These are phyloP conservation scores for Beris morrisii DNA, from an alignment of 2,888 invertebrate genomes.

Conservation along the genomic window DNA sequence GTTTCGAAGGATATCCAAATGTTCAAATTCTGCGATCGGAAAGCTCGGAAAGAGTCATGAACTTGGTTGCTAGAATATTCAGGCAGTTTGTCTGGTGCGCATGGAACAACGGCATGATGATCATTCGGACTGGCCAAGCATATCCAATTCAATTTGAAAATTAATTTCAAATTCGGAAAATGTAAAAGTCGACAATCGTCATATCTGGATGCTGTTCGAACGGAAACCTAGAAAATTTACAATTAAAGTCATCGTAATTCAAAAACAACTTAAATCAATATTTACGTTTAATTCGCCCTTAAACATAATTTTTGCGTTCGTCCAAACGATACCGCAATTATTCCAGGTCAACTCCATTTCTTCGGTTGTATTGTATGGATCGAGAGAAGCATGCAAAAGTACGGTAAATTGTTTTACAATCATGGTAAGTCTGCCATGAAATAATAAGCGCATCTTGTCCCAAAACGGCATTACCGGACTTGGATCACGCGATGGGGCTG, in stretches of 20 bases:
- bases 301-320: constrained; percentile 86
- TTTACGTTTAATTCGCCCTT: constrained; percentile 89
- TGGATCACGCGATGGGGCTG: constrained; percentile 87
- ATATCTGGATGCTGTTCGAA: constrained; percentile 97
- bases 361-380: constrained; percentile 98
- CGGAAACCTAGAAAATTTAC: constrained; percentile 60
- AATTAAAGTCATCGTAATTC: neutral
- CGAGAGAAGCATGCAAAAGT: constrained; percentile 90
- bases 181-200: constrained; percentile 95
- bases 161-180: constrained; percentile 83
- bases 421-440: constrained; percentile 91
- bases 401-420: constrained; percentile 86
- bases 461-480: constrained; percentile 93
- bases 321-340: constrained; percentile 93
- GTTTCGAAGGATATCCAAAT: constrained; percentile 79
- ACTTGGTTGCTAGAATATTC: constrained; percentile 96
- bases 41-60: constrained; percentile 94
- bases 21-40: constrained; percentile 84
- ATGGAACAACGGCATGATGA: constrained; percentile 92
- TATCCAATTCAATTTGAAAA: constrained; percentile 84
- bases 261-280: neutral
- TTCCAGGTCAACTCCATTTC: constrained; percentile 98
- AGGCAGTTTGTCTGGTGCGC: constrained; percentile 93
- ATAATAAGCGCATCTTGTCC: constrained; percentile 91
- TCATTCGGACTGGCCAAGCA: constrained; percentile 93